Base-by-base conservation (phyloP, 2,113 vertebrate genomes). In the Rostratula benghalensis region DNA sequence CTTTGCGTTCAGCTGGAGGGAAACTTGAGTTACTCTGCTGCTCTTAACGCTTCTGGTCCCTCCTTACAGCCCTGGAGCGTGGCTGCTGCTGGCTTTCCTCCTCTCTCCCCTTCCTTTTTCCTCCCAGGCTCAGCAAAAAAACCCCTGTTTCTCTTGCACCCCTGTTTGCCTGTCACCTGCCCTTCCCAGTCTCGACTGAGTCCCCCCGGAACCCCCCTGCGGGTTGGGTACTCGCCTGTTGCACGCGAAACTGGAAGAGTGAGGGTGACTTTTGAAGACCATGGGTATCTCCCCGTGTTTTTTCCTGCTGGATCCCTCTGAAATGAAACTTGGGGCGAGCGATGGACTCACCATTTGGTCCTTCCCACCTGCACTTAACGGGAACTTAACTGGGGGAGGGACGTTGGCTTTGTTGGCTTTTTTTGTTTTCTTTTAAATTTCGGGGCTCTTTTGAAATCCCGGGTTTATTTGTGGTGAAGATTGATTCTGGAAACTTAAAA, bases 131-230 rank as follows among this genome's bases (percentile, higher is more conserved):
- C 65, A 43, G 50, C 57, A 48, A 22, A 46, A 25, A 39, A 39
- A 39, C 39, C 0, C 0, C 1, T 7, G 10, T 30, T 56, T n/a
- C 3, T 1, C 0, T 24, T 43, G 24, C n/a, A 1, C 51, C 28
- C 4, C 0, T 39, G 37, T 17, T 48, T 33, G 37, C 17, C 2
- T 23, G 18, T 60, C 39, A 2, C 5, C 48, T 48, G 51, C 43
- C 65, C 53, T 37, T 63, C 60, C 53, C 2, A 1, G 21, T 50
- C n/a, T 27, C 11, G 11, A 28, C 3, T 43, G 76, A 73, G 61
- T 27, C 43, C 84, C 84, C 4, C 0, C 0, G 57, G 61, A 21
- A 33, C 71, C 68, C 51, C 68, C 1, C 46, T 17, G 25, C 13
- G 14, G 69, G 7, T 8, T 56, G 31, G n/a, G 48, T 39, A 39